These are phyloP conservation scores for Drosophila mercatorum DNA, from an alignment of 2,888 invertebrate species.

Conservation along the genomic window DNA sequence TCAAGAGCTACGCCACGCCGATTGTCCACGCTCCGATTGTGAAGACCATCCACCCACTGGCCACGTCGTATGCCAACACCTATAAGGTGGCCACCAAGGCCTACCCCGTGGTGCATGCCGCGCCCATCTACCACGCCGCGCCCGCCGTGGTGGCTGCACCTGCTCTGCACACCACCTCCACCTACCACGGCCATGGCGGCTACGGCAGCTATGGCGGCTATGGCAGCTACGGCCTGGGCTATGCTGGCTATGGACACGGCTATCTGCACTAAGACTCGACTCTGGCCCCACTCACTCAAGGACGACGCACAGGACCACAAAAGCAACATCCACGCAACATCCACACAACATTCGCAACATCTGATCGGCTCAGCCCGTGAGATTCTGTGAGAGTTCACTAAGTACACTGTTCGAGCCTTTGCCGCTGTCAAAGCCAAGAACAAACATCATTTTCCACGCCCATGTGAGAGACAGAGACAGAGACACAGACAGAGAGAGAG, in stretches of 20 bases:
- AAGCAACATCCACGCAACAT: slow-evolving; percentile 1
- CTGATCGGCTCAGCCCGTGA: slow-evolving; percentile 19
- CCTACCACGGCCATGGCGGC: slow-evolving; percentile 75
- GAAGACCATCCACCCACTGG: slow-evolving; percentile 80
- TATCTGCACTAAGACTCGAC: slow-evolving; percentile 72
- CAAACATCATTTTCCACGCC: slow-evolving; percentile 19
- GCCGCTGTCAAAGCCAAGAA: slow-evolving; percentile 68
- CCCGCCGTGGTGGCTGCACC: slow-evolving; percentile 76
- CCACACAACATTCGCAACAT: slow-evolving; percentile 17
- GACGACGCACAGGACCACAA: slow-evolving; percentile 50
- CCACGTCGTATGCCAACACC: slow-evolving; percentile 84
- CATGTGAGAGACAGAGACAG: slow-evolving; percentile 48
- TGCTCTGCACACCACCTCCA: slow-evolving; percentile 80
- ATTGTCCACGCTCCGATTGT: slow-evolving; percentile 79
- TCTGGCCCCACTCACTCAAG: slow-evolving; percentile 10
- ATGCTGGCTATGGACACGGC: slow-evolving; percentile 65
- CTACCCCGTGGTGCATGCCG: slow-evolving; percentile 80
- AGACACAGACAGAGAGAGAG: neutral
- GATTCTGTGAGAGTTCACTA: slow-evolving; percentile 39
- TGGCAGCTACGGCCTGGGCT: slow-evolving; percentile 71
- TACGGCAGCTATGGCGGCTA: slow-evolving; percentile 64
- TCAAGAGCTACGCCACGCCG: slow-evolving; percentile 80
- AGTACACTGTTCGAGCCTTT: slow-evolving; percentile 50
- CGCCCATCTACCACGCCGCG: slow-evolving; percentile 71
- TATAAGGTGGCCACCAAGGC: slow-evolving; percentile 83